phyloP scores from a whole-genome alignment of 1,140 invertebrate species.

The Arctopsyche grandis region DNA sequence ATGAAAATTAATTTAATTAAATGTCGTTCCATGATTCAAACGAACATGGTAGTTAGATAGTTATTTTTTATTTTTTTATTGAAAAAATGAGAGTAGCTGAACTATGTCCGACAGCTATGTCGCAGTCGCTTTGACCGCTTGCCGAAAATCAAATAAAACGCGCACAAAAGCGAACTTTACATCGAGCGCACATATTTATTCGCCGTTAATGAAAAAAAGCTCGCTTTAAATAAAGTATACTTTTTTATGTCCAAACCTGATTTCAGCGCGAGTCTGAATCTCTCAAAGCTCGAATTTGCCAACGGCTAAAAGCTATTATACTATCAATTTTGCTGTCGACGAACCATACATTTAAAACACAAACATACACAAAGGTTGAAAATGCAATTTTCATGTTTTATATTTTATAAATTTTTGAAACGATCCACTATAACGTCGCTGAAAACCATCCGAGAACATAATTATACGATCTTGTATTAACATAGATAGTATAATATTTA shows the following conservation, averaged over 20 bases:
- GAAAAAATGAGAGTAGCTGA: too few species aligned
- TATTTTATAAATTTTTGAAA: too few species aligned
- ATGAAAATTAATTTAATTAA: too few species aligned
- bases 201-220: neutral
- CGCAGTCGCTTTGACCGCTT: neutral
- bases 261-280: neutral
- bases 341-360: neutral
- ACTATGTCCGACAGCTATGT: neutral
- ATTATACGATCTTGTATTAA: too few species aligned
- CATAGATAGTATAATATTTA: too few species aligned
- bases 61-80: too few species aligned
- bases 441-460: too few species aligned
- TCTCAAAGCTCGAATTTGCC: slow-evolving; percentile 1
- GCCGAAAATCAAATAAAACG: slow-evolving; percentile 23
- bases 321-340: slow-evolving; percentile 7
- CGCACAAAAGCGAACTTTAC: slow-evolving; percentile 11
- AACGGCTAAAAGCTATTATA: slow-evolving; percentile 16
- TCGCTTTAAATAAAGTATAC: neutral
- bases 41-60: too few species aligned
- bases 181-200: slow-evolving; percentile 1
- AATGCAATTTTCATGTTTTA: neutral
- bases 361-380: neutral
- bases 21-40: too few species aligned
- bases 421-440: too few species aligned
- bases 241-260: neutral